A percentile compares a stretch with the other conserved stretches of the same genome.
phyloP scores from a whole-genome alignment of 2,888 invertebrate species.

The Synanthedon vespiformis region DNA sequence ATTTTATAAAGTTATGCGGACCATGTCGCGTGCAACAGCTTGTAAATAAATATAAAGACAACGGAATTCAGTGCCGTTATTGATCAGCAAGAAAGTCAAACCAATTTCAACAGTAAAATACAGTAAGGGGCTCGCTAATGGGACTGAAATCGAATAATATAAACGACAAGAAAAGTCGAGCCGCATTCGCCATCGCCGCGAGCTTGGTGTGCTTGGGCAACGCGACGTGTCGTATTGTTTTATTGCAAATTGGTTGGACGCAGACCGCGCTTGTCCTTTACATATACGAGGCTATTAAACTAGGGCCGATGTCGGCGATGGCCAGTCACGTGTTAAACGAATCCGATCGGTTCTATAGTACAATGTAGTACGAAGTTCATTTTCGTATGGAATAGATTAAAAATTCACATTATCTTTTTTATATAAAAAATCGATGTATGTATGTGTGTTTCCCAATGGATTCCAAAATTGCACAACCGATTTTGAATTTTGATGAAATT shows the following conservation, averaged over 20 bases:
- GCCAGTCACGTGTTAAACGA: conserved; percentile 69
- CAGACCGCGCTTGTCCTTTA: conserved; percentile 65
- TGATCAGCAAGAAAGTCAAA: no score
- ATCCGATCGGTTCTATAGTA: conserved; percentile 49
- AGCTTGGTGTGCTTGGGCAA: conserved; percentile 33
- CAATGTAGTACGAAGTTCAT: conserved; percentile 37
- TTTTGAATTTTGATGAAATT: no score
- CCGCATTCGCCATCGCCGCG: conserved; percentile 23
- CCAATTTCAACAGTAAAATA: conserved; percentile 11
- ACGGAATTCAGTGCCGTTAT: no score
- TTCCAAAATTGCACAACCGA: conserved; percentile 14
- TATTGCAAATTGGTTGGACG: conserved; percentile 70
- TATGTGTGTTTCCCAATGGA: conserved; percentile 5
- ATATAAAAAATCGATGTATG: no score
- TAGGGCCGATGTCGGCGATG: conserved; percentile 30
- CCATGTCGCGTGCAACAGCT: no score
- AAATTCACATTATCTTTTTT: conserved; percentile 8
- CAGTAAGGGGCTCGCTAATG: conserved; percentile 42
- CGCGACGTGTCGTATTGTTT: conserved; percentile 57
- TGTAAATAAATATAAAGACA: no score
- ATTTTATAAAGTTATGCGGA: no score
- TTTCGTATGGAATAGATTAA: conserved; percentile 25
- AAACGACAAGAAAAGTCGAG: conserved; percentile 34
- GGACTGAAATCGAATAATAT: conserved; percentile 31
- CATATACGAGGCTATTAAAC: conserved; percentile 68